phyloP scores from a whole-genome alignment of 2,888 invertebrate genomes.

The Lepidonotus clava region DNA sequence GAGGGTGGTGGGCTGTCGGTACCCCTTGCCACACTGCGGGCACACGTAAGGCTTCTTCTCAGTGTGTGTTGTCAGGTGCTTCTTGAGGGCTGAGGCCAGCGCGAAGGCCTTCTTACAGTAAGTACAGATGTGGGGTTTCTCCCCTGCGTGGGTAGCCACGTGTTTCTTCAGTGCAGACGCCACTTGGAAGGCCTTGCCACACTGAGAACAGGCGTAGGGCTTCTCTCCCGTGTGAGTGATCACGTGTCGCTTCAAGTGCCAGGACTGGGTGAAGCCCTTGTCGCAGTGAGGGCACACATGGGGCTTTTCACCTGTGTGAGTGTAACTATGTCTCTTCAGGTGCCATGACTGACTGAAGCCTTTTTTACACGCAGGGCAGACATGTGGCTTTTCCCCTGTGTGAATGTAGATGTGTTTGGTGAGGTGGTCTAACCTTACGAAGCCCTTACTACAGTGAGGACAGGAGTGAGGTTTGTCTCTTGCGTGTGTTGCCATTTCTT shows the following conservation, averaged over 20 bases:
- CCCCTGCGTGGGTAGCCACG: conserved; percentile 17
- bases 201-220: background rate
- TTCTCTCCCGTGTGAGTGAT: conserved; percentile 33
- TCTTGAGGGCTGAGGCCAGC: background rate
- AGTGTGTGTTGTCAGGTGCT: background rate
- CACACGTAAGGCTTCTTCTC: conserved; percentile 10
- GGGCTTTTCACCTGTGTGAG: conserved; percentile 42
- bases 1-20: background rate
- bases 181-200: conserved; percentile 23
- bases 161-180: conserved; percentile 2
- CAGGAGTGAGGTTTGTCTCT: conserved; percentile 2
- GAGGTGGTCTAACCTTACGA: background rate
- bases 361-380: background rate
- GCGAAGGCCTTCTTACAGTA: conserved; percentile 6
- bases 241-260: background rate
- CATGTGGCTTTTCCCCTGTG: conserved; percentile 29
- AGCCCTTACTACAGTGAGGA: background rate
- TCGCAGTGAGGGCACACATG: background rate
- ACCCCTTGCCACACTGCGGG: conserved; percentile 9
- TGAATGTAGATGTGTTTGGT: background rate
- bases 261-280: background rate
- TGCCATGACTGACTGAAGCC: conserved; percentile 9
- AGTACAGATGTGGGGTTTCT: conserved; percentile 16
- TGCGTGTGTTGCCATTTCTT: too few relatives aligned
- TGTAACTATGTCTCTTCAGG: conserved; percentile 1